Base-by-base conservation (phyloP, 1,140 invertebrate genomes). In the Pogonomyrmex barbatus region DNA sequence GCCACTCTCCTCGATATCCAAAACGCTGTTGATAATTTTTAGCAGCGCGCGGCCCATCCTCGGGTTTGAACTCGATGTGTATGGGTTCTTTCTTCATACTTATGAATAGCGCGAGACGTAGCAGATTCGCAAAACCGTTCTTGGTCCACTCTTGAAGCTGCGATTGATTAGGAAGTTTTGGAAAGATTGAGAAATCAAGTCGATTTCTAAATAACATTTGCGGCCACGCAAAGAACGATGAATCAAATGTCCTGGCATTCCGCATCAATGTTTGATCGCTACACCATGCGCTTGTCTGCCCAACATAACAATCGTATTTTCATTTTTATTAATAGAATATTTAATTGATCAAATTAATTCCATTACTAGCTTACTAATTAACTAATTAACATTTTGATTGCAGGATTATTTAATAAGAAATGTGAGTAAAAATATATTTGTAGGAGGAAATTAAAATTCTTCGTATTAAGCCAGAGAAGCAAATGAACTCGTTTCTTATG, bases 41-140 rank as follows among this genome's bases (percentile, higher is more conserved):
- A 2, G 91, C 84, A 2, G 82, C 85, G 2, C 89, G 89, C 2
- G 83, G 83, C n/a, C 91, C 91, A 6, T 91, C 91, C 0, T 92
- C 91, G 0, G 89, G 91, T 50, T 56, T 54, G 56, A 92, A 92
- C 10, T 79, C 75, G 14, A 92, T 86, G 8, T n/a, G 9, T 50
- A 90, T 89, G 1, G 68, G 39, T 4, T 71, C 52, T 6, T 81
- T 70, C 10, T 17, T 67, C 0, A n/a, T 81, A 12, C 56, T 62
- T 12, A 67, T 50, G 1, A 42, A 42, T 1, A 56, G 52, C 1
- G 73, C 14, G 33, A 91, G 30, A 45, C 79, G 70, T 8, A 88
- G 14, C 1, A 91, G 12, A 67, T 12, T 58, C 0, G n/a, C 14
- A 2, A 65, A 58, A 3, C 77, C 62, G n/a, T 54, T 88, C 9